Evolutionary conservation across 2,113 vertebrate species (phyloP).

Genomic region (Zingel zingel): DNA sequence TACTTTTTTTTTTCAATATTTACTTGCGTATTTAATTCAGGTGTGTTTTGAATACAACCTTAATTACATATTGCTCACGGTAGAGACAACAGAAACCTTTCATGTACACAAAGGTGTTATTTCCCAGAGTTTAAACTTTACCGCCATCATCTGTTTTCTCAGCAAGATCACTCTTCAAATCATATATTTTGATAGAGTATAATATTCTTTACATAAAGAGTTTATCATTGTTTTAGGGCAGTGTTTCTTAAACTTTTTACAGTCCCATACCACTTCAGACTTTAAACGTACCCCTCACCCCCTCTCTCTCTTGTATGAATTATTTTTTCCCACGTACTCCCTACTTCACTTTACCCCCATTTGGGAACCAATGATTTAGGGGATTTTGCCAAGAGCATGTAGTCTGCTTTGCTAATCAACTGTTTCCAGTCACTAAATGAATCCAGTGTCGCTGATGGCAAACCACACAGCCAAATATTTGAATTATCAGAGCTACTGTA

Average conservation of each 20-base stretch:
- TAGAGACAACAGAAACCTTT: neutral
- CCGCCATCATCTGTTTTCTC: neutral
- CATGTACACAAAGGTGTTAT: neutral
- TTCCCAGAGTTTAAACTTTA: neutral
- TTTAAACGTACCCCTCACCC: too few species aligned
- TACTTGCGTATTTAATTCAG: slow-evolving; percentile 70
- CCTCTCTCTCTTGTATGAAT: too few species aligned
- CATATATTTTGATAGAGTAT: neutral
- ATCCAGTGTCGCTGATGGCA: neutral
- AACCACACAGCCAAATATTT: neutral
- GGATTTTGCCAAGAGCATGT: neutral
- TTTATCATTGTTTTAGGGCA: neutral
- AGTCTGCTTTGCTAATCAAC: neutral
- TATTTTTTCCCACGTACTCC: too few species aligned
- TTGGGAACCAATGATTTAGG: neutral
- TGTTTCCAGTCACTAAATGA: neutral
- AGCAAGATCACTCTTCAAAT: neutral
- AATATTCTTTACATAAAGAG: neutral
- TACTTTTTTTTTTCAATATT: slow-evolving; percentile 95
- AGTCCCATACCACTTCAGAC: too few species aligned
- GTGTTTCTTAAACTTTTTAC: too few species aligned
- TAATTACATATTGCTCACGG: neutral
- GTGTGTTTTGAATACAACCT: slow-evolving; percentile 10
- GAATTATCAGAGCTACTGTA: neutral
- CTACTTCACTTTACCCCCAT: too few species aligned